Evolutionary conservation across 2,888 invertebrate species (phyloP), one percentile per base, ranked within the genome.

Genomic region (Cylindroiulus punctatus): DNA sequence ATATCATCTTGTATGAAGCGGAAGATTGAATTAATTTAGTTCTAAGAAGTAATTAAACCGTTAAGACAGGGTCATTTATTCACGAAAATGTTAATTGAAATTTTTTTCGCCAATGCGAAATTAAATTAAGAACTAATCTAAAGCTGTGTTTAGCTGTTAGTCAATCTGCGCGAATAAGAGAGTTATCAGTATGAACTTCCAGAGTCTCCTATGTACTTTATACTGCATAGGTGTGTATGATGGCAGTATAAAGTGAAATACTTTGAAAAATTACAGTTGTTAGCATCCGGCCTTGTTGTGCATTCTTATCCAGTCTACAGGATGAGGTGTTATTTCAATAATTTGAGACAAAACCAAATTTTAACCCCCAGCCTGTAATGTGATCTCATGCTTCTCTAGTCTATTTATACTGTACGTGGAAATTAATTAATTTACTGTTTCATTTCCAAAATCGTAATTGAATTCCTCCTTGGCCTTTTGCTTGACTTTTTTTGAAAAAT

Each of bases 401-500:
- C 76, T 76, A 17, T 32, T n/a, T 30, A 76, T 76, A 76, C 26
- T n/a, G n/a, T n/a, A n/a, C n/a, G n/a, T n/a, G 65, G 26, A 76
- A 76, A 76, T 30, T 12, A 76, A 30, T 17, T 30, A 22, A 19
- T 32, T 85, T 84, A 86, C 86, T 17, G 86, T 86, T 86, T 86
- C 86, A 42, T 84, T 86, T 57, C 86, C 86, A 32, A 84, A 86
- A 44, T 86, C 86, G 57, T 84, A 86, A 84, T 84, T 84, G 84
- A 84, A 86, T 86, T 84, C 65, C 10, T 84, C 84, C 26, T 84
- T 86, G 47, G 87, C 85, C n/a, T 82, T 82, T 47, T 85, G 52
- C 57, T 87, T 87, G 40, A 87, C 85, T 65, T 87, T 65, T n/a
- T 65, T 42, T 47, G 87, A 86, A 57, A 87, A 87, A 52, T 86